phyloP scores from a whole-genome alignment of 2,113 vertebrate genomes.

The Nesoenas mayeri region DNA sequence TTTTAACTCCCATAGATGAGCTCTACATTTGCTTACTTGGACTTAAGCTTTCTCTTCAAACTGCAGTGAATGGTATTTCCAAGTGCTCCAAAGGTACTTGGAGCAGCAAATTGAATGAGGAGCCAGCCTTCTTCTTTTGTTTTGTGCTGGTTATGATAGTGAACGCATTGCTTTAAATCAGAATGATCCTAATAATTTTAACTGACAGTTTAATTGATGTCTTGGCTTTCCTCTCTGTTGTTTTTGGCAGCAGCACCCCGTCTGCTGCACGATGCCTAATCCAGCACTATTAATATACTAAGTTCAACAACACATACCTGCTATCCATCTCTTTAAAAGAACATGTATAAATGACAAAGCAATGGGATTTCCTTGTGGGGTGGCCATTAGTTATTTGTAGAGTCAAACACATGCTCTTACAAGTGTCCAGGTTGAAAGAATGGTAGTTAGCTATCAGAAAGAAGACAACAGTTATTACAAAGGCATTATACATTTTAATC shows the following conservation, averaged over 20 bases:
- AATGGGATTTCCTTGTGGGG: neutral
- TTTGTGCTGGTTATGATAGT: neutral
- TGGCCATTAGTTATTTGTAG: neutral
- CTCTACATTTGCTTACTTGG: neutral
- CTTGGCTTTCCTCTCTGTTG: neutral
- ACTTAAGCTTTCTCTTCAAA: neutral
- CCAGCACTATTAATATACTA: neutral
- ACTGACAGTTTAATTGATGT: neutral
- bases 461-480: neutral
- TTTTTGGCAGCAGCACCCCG: slow-evolving; percentile 23
- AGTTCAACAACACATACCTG: neutral
- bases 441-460: neutral
- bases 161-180: neutral
- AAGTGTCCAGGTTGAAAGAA: neutral
- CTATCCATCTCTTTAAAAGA: neutral
- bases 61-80: neutral
- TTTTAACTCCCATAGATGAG: neutral
- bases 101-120: neutral
- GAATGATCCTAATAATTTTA: neutral
- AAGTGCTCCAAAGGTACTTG: neutral
- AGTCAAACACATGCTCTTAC: neutral
- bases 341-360: neutral
- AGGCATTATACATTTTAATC: neutral
- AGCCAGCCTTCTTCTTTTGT: neutral
- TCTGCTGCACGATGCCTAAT: neutral